Percentiles rank a stretch among this genome's conserved stretches.
These are phyloP conservation scores for Chelon labrosus DNA, from an alignment of 2,797 vertebrate species.

Conservation along the genomic window DNA sequence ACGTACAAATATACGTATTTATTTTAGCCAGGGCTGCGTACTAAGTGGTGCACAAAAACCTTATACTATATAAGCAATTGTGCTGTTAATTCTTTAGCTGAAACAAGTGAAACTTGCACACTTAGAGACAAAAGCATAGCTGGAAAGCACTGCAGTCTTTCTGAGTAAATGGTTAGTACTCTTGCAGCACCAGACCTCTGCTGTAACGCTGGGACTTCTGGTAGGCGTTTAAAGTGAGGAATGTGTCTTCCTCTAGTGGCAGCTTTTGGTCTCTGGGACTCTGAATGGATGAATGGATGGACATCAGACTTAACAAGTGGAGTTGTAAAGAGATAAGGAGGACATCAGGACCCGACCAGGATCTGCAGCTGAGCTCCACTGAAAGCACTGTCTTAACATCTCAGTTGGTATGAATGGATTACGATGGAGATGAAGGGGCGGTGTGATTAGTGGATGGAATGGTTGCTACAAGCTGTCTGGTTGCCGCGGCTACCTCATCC, in stretches of 20 bases:
- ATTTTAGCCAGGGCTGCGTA: background rate
- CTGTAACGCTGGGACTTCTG: background rate
- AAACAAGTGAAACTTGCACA: no score
- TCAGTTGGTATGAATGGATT: constrained; percentile 21
- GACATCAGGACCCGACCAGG: background rate
- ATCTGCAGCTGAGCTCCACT: background rate
- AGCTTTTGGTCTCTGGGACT: background rate
- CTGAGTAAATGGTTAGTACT: background rate
- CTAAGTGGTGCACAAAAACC: background rate
- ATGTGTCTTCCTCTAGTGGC: constrained; percentile 54
- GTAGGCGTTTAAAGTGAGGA: background rate
- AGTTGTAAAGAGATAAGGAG: background rate
- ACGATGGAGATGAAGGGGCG: constrained; percentile 18
- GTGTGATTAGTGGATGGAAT: constrained; percentile 17
- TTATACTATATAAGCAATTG: background rate
- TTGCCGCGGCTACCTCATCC: constrained; percentile 82
- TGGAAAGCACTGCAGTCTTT: no score
- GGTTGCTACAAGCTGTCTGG: constrained; percentile 3
- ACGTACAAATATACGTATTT: no score
- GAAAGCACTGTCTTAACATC: background rate
- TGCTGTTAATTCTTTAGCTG: no score
- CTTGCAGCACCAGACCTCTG: background rate
- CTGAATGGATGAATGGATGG: background rate
- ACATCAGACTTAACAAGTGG: background rate
- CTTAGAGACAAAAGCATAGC: no score